These are phyloP conservation scores for Drosophila equinoxialis DNA, from an alignment of 1,140 invertebrate genomes.

Conservation along the genomic window DNA sequence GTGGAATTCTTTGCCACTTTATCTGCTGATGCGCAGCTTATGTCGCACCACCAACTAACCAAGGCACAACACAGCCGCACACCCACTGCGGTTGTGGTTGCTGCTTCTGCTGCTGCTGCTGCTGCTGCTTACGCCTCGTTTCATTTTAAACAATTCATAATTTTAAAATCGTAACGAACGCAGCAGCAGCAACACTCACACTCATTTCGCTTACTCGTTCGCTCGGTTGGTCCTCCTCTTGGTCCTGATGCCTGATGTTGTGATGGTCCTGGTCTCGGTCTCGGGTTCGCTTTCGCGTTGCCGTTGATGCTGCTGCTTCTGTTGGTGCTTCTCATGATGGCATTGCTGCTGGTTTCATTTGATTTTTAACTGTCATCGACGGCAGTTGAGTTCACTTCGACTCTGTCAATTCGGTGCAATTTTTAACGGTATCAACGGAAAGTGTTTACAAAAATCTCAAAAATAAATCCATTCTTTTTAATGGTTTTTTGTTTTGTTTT, in stretches of 20 bases:
- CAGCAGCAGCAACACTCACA: conserved; percentile 18
- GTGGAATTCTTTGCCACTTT: conserved; percentile 46
- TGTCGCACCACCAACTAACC: conserved; percentile 37
- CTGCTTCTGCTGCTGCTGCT: conserved; percentile 17
- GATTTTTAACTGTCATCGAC: conserved; percentile 82
- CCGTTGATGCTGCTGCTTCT: conserved; percentile 24
- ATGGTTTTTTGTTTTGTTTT: background rate
- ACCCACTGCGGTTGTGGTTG: conserved; percentile 21
- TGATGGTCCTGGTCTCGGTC: conserved; percentile 14
- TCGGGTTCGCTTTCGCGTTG: conserved; percentile 39
- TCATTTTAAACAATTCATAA: conserved; percentile 78
- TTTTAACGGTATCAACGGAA: background rate
- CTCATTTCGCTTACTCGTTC: conserved; percentile 32
- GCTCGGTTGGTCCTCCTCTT: conserved; percentile 25
- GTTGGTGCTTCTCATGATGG: conserved; percentile 22
- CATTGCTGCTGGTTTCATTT: conserved; percentile 74
- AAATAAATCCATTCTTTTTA: conserved; percentile 1
- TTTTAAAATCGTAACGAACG: conserved; percentile 75
- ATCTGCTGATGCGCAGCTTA: conserved; percentile 51
- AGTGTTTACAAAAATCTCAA: conserved; percentile 1
- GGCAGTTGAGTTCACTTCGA: conserved; percentile 45
- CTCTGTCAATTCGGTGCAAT: conserved; percentile 3
- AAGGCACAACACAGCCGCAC: conserved; percentile 39
- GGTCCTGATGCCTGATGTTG: conserved; percentile 18
- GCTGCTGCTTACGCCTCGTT: conserved; percentile 59